Conservation (phyloP, 2,797 vertebrate genomes). For the Pristis pectinata region DNA sequence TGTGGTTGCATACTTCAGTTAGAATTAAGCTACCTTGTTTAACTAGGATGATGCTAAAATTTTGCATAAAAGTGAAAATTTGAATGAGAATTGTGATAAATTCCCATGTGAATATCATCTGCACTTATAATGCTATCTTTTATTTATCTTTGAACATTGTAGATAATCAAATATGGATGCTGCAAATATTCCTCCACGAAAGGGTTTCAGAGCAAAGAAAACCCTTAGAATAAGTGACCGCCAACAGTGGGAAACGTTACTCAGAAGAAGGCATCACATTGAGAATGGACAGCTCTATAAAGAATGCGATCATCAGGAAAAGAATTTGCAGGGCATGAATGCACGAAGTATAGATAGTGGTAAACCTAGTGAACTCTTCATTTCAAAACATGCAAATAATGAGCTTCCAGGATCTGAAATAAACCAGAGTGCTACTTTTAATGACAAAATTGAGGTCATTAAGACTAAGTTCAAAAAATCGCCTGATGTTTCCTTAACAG, state of each 20-base stretch:
- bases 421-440: neutral
- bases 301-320: neutral
- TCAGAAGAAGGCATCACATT: neutral
- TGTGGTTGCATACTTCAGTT: neutral
- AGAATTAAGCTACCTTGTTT: neutral
- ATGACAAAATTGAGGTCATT: neutral
- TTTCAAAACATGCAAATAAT: neutral
- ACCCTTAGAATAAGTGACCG: constrained; percentile 28
- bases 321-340: neutral
- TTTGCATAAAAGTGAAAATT: neutral
- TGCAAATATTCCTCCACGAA: constrained; percentile 8
- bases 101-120: neutral
- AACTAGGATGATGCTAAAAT: neutral
- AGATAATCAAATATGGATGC: constrained; percentile 18
- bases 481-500: neutral
- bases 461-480: neutral
- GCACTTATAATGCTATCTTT: neutral
- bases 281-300: neutral
- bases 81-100: neutral
- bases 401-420: neutral
- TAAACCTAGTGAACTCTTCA: neutral
- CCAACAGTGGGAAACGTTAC: constrained; percentile 17
- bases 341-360: neutral
- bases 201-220: constrained; percentile 36
- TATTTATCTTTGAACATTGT: neutral